These are phyloP conservation scores for Ciconia nigra DNA, from an alignment of 2,797 vertebrate genomes.

Conservation along the genomic window DNA sequence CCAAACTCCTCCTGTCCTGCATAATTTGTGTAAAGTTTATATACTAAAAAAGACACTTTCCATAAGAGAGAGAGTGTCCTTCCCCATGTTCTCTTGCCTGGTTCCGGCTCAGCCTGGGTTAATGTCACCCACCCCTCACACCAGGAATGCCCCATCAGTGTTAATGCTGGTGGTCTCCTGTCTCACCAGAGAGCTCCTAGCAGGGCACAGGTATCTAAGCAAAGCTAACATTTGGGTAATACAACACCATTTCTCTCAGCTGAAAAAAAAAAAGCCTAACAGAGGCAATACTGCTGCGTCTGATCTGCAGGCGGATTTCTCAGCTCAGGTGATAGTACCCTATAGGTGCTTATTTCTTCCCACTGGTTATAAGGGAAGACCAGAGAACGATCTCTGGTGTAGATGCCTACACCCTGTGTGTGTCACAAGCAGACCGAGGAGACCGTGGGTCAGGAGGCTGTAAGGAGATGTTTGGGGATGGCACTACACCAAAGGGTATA, in stretches of 20 bases:
- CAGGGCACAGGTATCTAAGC: background rate
- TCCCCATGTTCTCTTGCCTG: background rate
- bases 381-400: background rate
- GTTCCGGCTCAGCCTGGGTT: background rate
- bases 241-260: background rate
- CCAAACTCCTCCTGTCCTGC: background rate
- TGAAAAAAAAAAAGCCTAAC: background rate
- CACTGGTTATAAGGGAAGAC: background rate
- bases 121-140: background rate
- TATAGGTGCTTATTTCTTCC: background rate
- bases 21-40: background rate
- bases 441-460: background rate
- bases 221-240: background rate
- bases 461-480: background rate
- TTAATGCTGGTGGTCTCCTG: background rate
- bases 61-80: background rate
- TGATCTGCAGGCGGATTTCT: background rate
- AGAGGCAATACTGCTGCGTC: background rate
- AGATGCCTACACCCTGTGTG: fast-evolving
- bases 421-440: background rate
- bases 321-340: background rate
- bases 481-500: background rate
- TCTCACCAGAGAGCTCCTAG: background rate
- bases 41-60: background rate
- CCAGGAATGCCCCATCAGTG: background rate